Conservation (phyloP, 1,140 invertebrate genomes). For the Arion vulgaris region DNA sequence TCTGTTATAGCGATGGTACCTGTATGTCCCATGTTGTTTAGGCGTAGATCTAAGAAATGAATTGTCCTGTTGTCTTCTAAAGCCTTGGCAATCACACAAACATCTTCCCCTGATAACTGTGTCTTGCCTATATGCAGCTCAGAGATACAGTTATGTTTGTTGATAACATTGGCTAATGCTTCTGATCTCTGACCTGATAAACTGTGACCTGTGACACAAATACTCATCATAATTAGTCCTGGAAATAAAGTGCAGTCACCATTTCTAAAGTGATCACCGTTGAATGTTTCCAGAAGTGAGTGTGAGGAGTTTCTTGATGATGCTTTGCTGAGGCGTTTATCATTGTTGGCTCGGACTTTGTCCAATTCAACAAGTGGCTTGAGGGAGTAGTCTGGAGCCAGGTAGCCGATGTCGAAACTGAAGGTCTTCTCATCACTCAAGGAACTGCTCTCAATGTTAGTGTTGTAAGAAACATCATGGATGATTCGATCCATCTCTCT, state of each 20-base stretch:
- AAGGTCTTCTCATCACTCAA: slow-evolving; percentile 63
- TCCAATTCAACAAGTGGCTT: slow-evolving; percentile 65
- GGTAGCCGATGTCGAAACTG: slow-evolving; percentile 64
- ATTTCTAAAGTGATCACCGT: slow-evolving; percentile 18
- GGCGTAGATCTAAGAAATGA: slow-evolving; percentile 60
- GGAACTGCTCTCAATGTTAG: slow-evolving; percentile 41
- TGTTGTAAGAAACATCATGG: slow-evolving; percentile 51
- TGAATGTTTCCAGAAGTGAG: slow-evolving; percentile 37
- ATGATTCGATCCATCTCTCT: slow-evolving; percentile 59
- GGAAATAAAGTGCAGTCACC: slow-evolving; percentile 41
- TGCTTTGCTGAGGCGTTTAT: slow-evolving; percentile 54
- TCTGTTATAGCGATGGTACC: slow-evolving; percentile 56
- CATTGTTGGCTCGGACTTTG: slow-evolving; percentile 50
- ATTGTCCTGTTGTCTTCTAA: slow-evolving; percentile 52
- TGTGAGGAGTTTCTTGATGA: slow-evolving; percentile 53
- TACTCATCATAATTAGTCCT: slow-evolving; percentile 61
- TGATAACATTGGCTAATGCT: slow-evolving; percentile 54
- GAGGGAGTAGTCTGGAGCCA: slow-evolving; percentile 54
- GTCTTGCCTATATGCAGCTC: slow-evolving; percentile 66
- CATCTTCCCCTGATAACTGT: slow-evolving; percentile 56
- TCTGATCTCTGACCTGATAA: slow-evolving; percentile 53
- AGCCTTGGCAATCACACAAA: slow-evolving; percentile 53
- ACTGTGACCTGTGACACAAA: slow-evolving; percentile 62
- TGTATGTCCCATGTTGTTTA: slow-evolving; percentile 63
- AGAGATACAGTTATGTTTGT: slow-evolving; percentile 57